phyloP scores from a whole-genome alignment of 2,888 invertebrate genomes.

The Lutraria lutraria region DNA sequence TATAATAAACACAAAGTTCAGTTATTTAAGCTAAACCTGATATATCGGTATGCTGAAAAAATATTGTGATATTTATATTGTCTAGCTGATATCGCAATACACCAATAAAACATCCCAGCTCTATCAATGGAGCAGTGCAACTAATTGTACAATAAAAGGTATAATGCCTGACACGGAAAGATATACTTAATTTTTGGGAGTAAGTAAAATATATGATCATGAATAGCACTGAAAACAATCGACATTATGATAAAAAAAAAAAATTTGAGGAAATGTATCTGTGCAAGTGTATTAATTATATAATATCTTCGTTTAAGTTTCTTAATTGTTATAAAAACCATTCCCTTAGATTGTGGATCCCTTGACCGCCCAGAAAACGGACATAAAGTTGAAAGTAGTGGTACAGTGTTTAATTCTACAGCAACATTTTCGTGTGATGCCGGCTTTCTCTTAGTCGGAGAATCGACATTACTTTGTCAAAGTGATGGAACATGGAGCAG shows the following conservation, averaged over 20 bases:
- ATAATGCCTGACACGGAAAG: background rate
- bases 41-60: no score
- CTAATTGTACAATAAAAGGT: conserved; percentile 19
- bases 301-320: background rate
- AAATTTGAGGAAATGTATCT: no score
- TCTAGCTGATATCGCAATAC: no score
- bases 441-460: conserved; percentile 13
- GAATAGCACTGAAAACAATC: no score
- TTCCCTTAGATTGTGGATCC: conserved; percentile 3
- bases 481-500: conserved; percentile 28
- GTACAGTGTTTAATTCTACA: conserved; percentile 8
- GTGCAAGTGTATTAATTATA: no score
- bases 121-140: conserved; percentile 17
- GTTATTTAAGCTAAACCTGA: no score
- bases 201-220: no score
- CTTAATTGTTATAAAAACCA: background rate
- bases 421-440: conserved; percentile 20
- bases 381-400: background rate
- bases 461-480: background rate
- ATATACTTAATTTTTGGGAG: no score
- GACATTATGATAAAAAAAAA: no score
- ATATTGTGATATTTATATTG: no score
- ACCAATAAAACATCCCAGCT: no score
- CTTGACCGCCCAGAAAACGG: background rate
- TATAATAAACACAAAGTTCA: no score